Evolutionary conservation across 2,888 invertebrate genomes (phyloP).

Genomic region (Himalopsyche anomala): DNA sequence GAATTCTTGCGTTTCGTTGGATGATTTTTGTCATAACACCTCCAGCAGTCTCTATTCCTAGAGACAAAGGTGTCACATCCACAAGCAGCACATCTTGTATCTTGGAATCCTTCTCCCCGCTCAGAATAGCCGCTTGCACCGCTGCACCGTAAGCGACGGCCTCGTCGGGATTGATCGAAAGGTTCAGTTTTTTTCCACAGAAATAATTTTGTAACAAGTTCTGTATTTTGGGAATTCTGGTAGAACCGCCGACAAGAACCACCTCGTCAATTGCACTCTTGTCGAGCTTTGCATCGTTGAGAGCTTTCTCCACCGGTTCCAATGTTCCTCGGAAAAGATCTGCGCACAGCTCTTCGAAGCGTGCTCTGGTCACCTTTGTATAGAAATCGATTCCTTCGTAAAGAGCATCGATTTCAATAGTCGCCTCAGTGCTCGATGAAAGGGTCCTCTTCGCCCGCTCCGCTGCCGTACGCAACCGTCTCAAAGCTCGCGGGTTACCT

Average conservation of each 20-base stretch:
- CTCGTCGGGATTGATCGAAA: constrained; percentile 88
- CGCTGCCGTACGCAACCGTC: constrained; percentile 85
- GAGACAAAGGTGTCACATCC: constrained; percentile 80
- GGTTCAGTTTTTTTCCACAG: constrained; percentile 83
- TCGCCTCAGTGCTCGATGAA: constrained; percentile 86
- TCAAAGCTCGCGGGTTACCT: constrained; percentile 80
- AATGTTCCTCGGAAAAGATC: constrained; percentile 85
- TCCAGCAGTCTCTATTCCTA: constrained; percentile 88
- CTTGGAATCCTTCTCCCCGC: constrained; percentile 83
- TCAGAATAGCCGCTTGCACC: constrained; percentile 84
- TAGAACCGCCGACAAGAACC: constrained; percentile 89
- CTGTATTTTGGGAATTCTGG: constrained; percentile 88
- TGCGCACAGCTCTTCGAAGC: constrained; percentile 86
- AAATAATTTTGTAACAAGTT: constrained; percentile 85
- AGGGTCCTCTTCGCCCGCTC: constrained; percentile 87
- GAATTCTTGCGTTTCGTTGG: constrained; percentile 84
- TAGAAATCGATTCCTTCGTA: constrained; percentile 84
- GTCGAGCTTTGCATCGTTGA: constrained; percentile 87
- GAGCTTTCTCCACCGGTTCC: constrained; percentile 86
- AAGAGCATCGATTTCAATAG: constrained; percentile 85
- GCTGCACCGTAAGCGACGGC: constrained; percentile 89
- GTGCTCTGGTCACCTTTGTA: constrained; percentile 83
- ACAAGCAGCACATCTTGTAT: constrained; percentile 83
- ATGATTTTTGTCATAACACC: constrained; percentile 89
- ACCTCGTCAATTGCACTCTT: constrained; percentile 86